Conservation (phyloP, 2,113 vertebrate species). For the Rafetus swinhoei region DNA sequence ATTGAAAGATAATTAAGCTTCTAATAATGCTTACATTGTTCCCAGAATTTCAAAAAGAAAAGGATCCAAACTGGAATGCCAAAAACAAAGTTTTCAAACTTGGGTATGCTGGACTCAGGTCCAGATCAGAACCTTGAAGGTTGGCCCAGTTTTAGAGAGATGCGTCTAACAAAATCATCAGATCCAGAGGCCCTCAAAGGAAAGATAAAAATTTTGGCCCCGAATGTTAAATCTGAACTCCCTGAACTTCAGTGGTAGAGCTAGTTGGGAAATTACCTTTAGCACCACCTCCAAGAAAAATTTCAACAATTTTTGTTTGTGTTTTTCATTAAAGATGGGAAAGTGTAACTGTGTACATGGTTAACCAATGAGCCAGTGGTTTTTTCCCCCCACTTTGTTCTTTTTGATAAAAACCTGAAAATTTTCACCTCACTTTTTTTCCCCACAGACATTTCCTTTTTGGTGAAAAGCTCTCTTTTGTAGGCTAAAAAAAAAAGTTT, state of each 20-base stretch:
- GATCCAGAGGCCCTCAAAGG: background rate
- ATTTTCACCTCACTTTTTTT: background rate
- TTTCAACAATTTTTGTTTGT: background rate
- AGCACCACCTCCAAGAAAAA: background rate
- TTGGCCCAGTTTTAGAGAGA: background rate
- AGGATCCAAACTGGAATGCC: background rate
- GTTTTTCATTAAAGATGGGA: no score
- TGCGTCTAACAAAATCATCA: background rate
- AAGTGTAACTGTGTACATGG: no score
- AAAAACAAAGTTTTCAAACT: background rate
- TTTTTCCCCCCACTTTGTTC: no score
- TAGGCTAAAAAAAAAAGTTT: background rate
- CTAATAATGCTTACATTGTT: background rate
- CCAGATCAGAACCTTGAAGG: background rate
- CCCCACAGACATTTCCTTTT: background rate
- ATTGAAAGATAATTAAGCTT: background rate
- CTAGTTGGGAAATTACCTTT: background rate
- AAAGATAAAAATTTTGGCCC: background rate
- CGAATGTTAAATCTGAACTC: background rate
- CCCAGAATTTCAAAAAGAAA: background rate
- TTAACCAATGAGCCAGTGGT: no score
- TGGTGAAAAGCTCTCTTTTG: background rate
- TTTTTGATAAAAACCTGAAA: background rate
- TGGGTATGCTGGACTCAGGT: background rate
- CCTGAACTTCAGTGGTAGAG: background rate